Evolutionary conservation across 2,888 invertebrate genomes (phyloP).

Genomic region (Fissipunctia ypsillon): DNA sequence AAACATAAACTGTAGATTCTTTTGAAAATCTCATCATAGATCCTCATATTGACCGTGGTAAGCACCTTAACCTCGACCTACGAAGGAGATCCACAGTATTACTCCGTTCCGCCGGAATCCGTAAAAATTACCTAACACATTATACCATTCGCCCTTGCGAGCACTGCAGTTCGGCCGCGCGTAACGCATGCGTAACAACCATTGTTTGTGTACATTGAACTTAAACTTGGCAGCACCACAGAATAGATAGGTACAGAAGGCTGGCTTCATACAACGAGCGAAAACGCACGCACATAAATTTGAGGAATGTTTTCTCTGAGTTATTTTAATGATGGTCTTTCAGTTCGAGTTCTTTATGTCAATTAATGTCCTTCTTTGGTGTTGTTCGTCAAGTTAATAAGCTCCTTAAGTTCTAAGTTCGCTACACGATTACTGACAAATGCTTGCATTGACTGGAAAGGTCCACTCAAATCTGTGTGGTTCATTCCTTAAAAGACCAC

Average conservation of each 20-base stretch:
- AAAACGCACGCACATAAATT: background rate
- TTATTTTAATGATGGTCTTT: too few species aligned
- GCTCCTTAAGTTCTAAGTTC: too few species aligned
- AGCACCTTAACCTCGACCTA: conserved; percentile 33
- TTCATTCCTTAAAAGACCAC: too few species aligned
- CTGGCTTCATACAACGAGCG: rapidly evolving
- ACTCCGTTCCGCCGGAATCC: conserved; percentile 31
- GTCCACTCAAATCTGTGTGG: too few species aligned
- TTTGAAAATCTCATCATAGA: background rate
- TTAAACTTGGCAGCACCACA: conserved; percentile 69
- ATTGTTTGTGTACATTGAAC: conserved; percentile 85
- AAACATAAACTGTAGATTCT: background rate
- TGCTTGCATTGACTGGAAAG: too few species aligned
- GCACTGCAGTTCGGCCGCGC: conserved; percentile 68
- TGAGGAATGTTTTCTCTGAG: too few species aligned
- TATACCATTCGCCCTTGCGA: conserved; percentile 58
- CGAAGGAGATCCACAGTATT: conserved; percentile 20
- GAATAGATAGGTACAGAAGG: conserved; percentile 9
- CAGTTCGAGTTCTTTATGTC: too few species aligned
- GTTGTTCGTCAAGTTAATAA: too few species aligned
- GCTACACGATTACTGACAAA: too few species aligned
- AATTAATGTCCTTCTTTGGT: too few species aligned
- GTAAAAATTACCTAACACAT: conserved; percentile 58
- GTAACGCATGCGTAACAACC: conserved; percentile 79
- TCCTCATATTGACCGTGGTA: too few species aligned